Evolutionary conservation across 2,888 invertebrate genomes (phyloP), one percentile per base, ranked within the genome.

Genomic region (Pseudoips prasinana): DNA sequence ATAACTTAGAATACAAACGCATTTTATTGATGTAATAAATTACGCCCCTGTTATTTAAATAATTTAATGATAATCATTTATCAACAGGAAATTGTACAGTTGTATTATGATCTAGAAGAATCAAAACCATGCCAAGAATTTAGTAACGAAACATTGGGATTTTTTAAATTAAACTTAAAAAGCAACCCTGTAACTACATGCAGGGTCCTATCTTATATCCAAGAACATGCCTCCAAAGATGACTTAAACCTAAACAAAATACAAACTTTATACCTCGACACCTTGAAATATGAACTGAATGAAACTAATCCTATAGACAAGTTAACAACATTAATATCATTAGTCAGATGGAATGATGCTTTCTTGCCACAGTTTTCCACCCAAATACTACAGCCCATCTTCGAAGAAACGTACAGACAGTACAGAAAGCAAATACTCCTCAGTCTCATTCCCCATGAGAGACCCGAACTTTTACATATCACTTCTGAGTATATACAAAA

Each of bases 341-440:
- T 83, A 39, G 59, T 75, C 7, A 75, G 69, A 69, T 84, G 80
- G 74, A 67, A 76, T 34, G 71, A 78, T 9, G 58, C 63, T 20
- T 73, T 66, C 44, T 39, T 79, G 8, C 51, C 73, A 7, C 58
- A 66, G 17, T 84, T 86, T 46, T 52, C 67, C 8, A 65, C 71
- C 24, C 62, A 79, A 36, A 64, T 86, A 40, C 48, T 88, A 9
- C 72, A 67, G 35, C 71, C 70, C 32, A 58, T 86, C 8, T 72
- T 77, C 25, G 77, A 74, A 44, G 87, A 87, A 34, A 56, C 56
- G 20, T 75, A 69, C 30, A 77, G 76, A 46, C 88, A 87, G 38
- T 73, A 79, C 27, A 73, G 80, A 40, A 89, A 88, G 53, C 89
- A 88, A 65, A 79, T 89, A 24, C 65, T 87, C 7, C 64, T 88